These are phyloP conservation scores for Ceryle rudis DNA, from an alignment of 2,797 vertebrate genomes.

Conservation along the genomic window DNA sequence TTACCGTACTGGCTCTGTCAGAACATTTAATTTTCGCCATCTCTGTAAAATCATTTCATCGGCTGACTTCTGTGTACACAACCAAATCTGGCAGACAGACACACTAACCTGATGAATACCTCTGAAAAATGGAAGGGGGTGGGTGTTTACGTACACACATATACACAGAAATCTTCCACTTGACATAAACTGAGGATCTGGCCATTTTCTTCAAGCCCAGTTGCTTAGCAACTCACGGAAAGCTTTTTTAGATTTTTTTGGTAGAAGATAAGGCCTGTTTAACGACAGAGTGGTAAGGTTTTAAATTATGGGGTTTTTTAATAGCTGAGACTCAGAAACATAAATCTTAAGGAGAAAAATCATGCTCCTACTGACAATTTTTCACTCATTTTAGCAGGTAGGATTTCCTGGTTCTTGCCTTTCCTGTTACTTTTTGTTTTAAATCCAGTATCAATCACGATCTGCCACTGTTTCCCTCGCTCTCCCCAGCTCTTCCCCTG, in stretches of 20 bases:
- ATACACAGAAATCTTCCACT: neutral
- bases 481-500: neutral
- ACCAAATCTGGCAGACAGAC: neutral
- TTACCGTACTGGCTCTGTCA: accelerated
- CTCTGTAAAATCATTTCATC: neutral
- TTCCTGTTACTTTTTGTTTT: neutral
- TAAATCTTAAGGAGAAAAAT: neutral
- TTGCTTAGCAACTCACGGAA: slow-evolving; percentile 69
- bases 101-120: neutral
- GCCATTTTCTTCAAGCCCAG: neutral
- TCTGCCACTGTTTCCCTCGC: neutral
- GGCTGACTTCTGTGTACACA: neutral
- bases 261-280: slow-evolving; percentile 53
- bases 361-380: neutral
- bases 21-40: neutral
- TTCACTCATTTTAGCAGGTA: neutral
- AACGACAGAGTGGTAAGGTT: slow-evolving; percentile 14
- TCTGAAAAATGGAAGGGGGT: neutral
- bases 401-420: neutral
- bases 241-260: neutral
- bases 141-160: no score
- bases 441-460: neutral
- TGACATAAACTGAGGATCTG: neutral
- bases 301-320: neutral
- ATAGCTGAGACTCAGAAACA: neutral